Percentiles rank a stretch among this genome's conserved stretches.
These are phyloP conservation scores for Drosophila kikkawai DNA, from an alignment of 1,140 invertebrate genomes.

Conservation along the genomic window DNA sequence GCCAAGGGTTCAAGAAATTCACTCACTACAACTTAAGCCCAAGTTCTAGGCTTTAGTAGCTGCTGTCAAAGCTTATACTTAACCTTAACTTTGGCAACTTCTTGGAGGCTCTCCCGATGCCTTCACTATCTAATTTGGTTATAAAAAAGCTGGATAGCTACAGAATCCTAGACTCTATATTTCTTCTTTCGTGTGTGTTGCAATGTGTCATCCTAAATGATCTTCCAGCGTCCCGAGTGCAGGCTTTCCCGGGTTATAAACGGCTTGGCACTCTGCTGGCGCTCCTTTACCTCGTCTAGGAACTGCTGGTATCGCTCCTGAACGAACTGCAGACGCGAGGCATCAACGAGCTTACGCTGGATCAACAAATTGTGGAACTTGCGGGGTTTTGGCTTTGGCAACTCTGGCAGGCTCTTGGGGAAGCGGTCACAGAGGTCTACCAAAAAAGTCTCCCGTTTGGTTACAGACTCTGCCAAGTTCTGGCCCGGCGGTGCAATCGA, in stretches of 20 bases:
- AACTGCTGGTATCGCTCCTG: conserved; percentile 48
- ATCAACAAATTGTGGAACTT: conserved; percentile 38
- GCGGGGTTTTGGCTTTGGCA: background rate
- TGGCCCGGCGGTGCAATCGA: background rate
- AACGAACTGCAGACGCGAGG: conserved; percentile 53
- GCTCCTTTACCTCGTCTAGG: conserved; percentile 27
- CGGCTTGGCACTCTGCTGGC: conserved; percentile 36
- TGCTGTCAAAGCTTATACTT: too few species aligned
- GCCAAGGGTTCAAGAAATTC: too few species aligned
- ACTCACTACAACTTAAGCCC: too few species aligned
- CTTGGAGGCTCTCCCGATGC: too few species aligned
- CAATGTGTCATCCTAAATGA: background rate
- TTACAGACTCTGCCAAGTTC: too few species aligned
- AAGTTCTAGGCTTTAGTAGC: too few species aligned
- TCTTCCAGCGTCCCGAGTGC: conserved; percentile 43
- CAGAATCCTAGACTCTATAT: too few species aligned
- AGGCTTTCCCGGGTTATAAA: conserved; percentile 34
- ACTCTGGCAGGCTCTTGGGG: background rate
- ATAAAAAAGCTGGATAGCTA: too few species aligned
- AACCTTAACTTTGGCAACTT: too few species aligned
- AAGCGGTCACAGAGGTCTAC: background rate
- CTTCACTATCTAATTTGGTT: too few species aligned
- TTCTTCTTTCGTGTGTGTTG: too few species aligned
- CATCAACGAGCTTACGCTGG: conserved; percentile 49
- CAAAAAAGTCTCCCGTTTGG: background rate